Base-by-base conservation (phyloP, 1,140 invertebrate genomes). In the Forficula auricularia region DNA sequence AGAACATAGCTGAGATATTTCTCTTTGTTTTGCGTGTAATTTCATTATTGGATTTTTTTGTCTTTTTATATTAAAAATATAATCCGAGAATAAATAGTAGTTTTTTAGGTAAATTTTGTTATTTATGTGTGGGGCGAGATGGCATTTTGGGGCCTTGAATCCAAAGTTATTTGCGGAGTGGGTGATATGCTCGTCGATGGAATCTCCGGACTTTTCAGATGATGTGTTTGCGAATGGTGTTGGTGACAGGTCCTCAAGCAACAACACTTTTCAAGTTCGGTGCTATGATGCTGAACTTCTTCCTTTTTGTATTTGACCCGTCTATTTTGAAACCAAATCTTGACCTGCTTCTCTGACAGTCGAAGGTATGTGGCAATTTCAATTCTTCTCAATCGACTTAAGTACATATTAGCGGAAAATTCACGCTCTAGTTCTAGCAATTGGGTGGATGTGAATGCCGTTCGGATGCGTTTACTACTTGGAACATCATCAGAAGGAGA, bases 291-390 rank as follows among this genome's bases (percentile, higher is more conserved):
- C 55, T 54, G 0, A 48, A 59, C 54, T 50, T 79, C 79, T 51
- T 79, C 82, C 54, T 91, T 91, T 68, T 92, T 91, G 57, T 87
- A 74, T 56, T 92, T 92, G 2, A 92, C 89, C 3, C 88, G 67
- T 10, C 79, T 68, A 56, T 90, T 90, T 59, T 92, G 87, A 56
- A 92, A 87, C 89, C 89, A 94, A 42, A 92, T 92, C 60, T 89
- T 92, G 32, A 92, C 86, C 63, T 74, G 88, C 57, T 94, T 95
- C 62, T 94, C 89, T 0, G 84, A 88, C 1, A 95, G 60, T 16
- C 79, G 73, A 39, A 94, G 61, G 49, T 82, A 76, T 4, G 84
- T 88, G 0, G 90, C 90, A 39, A 94, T 89, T 58, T 94, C 88
- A 48, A 95, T 92, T 45, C 89, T 67, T 32, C 88, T 66, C 22